Conservation (phyloP, 2,113 vertebrate species). For the Silurus asotus region DNA sequence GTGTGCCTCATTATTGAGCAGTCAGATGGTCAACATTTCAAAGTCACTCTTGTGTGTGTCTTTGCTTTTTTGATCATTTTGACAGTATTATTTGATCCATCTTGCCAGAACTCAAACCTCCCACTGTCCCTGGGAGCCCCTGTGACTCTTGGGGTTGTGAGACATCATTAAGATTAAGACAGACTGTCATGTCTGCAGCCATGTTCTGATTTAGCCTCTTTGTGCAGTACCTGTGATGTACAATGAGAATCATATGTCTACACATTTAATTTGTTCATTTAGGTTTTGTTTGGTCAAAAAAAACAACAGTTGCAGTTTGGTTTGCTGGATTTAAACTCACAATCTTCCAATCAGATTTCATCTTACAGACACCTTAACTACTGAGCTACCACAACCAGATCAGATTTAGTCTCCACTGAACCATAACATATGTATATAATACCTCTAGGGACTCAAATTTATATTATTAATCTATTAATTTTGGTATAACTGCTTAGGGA, state of each 20-base stretch:
- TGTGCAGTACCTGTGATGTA: conserved; percentile 17
- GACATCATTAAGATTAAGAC: conserved; percentile 57
- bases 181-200: conserved; percentile 42
- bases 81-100: conserved; percentile 18
- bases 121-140: neutral
- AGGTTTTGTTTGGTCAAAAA: neutral
- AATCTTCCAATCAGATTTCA: too few relatives aligned
- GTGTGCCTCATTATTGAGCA: neutral
- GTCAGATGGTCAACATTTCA: neutral
- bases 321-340: too few relatives aligned
- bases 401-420: too few relatives aligned
- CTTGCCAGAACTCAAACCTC: neutral
- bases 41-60: neutral
- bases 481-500: too few relatives aligned
- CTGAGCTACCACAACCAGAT: too few relatives aligned
- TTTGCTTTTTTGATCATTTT: conserved; percentile 24
- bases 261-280: neutral
- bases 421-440: too few relatives aligned
- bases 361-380: too few relatives aligned
- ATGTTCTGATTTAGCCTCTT: conserved; percentile 18
- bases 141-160: conserved; percentile 27
- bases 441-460: too few relatives aligned
- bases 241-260: neutral
- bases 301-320: too few relatives aligned
- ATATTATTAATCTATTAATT: too few relatives aligned